Conservation (phyloP, 1,140 invertebrate genomes). For the Magallana ariakensis region DNA sequence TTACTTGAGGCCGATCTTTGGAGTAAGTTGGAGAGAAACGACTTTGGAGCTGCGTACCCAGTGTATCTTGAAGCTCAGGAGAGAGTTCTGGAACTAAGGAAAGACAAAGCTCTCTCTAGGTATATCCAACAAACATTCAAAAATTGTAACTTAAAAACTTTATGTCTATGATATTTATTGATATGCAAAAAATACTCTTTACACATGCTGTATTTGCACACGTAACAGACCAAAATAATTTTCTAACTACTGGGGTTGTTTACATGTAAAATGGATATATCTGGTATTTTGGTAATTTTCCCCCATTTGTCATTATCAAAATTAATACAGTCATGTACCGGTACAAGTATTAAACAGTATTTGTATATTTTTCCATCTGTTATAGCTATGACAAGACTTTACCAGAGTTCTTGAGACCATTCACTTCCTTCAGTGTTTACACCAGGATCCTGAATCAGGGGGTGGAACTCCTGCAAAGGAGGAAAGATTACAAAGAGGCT, state of each 20-base stretch:
- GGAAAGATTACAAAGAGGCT: constrained; percentile 80
- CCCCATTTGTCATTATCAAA: too few species aligned
- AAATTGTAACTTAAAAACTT: not conserved
- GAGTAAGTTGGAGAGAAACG: constrained; percentile 55
- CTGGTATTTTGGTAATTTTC: too few species aligned
- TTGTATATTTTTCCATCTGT: not conserved
- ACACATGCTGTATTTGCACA: too few species aligned
- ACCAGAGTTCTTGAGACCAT: constrained; percentile 80
- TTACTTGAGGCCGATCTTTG: constrained; percentile 58
- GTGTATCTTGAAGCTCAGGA: constrained; percentile 54
- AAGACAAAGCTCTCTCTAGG: constrained; percentile 31
- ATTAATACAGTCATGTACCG: too few species aligned
- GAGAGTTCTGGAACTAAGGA: constrained; percentile 32
- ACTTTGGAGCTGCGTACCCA: constrained; percentile 53
- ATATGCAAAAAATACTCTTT: too few species aligned
- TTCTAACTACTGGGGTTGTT: too few species aligned
- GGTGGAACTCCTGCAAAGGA: constrained; percentile 80
- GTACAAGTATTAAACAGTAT: too few species aligned
- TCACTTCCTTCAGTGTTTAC: constrained; percentile 80
- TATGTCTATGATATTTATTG: too few species aligned
- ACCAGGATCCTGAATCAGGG: constrained; percentile 78
- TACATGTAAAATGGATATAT: too few species aligned
- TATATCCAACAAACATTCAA: not conserved
- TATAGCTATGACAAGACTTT: constrained; percentile 70
- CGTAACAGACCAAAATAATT: too few species aligned